These are phyloP conservation scores for Aleiodes sp. DNA, from an alignment of 1,140 invertebrate species.

Conservation along the genomic window DNA sequence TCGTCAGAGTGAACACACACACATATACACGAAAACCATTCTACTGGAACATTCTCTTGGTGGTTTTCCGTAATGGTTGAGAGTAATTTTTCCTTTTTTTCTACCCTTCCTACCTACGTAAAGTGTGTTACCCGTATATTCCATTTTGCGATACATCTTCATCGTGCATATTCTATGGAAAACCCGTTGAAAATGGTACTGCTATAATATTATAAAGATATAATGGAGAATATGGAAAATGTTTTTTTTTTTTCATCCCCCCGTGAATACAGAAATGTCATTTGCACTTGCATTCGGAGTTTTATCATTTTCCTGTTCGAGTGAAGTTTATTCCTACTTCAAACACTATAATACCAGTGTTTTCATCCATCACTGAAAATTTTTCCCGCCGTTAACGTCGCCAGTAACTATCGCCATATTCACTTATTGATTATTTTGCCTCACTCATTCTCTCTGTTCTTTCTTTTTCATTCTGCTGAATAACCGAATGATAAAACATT, in stretches of 20 bases:
- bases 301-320: slow-evolving; percentile 21
- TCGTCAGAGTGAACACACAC: slow-evolving; percentile 12
- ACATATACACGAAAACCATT: neutral
- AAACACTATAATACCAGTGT: too few species aligned
- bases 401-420: too few species aligned
- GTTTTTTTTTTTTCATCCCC: too few species aligned
- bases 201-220: slow-evolving; percentile 11
- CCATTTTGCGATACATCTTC: too few species aligned
- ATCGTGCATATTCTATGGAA: neutral
- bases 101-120: slow-evolving; percentile 1
- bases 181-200: neutral
- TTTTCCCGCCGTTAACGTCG: too few species aligned
- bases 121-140: neutral
- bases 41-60: slow-evolving; percentile 15
- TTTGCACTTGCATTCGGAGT: slow-evolving; percentile 23
- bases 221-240: neutral
- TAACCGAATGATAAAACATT: neutral
- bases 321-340: slow-evolving; percentile 14
- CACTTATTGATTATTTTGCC: too few species aligned
- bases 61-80: slow-evolving; percentile 26
- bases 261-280: neutral
- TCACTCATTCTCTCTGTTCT: too few species aligned
- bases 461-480: too few species aligned
- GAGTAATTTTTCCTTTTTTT: slow-evolving; percentile 25
- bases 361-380: too few species aligned